A percentile compares a stretch with the other conserved stretches of the same genome.
These are phyloP conservation scores for Rhabdomys dilectus DNA, from an alignment of 2,113 vertebrate genomes.

Conservation along the genomic window DNA sequence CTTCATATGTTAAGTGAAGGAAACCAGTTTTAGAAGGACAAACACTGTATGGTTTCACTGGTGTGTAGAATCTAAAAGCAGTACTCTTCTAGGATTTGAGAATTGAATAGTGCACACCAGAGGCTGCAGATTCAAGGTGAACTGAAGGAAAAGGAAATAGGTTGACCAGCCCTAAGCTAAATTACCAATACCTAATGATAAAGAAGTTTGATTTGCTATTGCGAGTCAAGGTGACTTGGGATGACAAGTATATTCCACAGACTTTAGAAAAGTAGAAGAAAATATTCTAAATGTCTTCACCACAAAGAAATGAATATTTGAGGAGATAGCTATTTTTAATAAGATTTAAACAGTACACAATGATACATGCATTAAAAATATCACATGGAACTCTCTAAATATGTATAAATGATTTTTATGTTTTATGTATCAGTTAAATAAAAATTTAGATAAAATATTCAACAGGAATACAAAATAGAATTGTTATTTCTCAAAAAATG, in stretches of 20 bases:
- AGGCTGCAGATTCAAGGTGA: accelerated
- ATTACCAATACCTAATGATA: neutral
- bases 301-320: neutral
- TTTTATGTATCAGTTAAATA: neutral
- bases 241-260: neutral
- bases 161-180: neutral
- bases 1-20: neutral
- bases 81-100: neutral
- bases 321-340: neutral
- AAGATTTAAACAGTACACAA: neutral
- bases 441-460: neutral
- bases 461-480: conserved; percentile 20
- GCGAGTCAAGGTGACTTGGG: too few species aligned
- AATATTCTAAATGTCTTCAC: neutral
- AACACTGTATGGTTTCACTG: neutral
- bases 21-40: neutral
- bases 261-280: neutral
- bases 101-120: neutral
- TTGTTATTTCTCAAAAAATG: conserved; percentile 21
- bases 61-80: neutral
- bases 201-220: neutral
- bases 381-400: neutral
- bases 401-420: neutral
- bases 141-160: accelerated
- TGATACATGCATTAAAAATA: neutral